These are phyloP conservation scores for Scolopax rusticola DNA, from an alignment of 2,797 vertebrate genomes.

Conservation along the genomic window DNA sequence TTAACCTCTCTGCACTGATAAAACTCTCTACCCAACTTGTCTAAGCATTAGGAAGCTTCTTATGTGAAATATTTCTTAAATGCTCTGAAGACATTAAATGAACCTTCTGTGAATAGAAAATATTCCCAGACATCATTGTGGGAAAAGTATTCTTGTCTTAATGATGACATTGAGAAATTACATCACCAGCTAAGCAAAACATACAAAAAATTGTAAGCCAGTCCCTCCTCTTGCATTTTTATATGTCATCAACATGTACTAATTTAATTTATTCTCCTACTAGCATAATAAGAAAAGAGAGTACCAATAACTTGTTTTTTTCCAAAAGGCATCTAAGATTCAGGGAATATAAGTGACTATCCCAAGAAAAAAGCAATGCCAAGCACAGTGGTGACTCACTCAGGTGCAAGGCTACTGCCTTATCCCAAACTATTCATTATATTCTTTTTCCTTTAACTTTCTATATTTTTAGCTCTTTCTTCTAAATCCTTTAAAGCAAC, in stretches of 20 bases:
- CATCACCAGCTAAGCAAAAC: background rate
- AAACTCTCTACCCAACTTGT: background rate
- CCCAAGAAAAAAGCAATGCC: background rate
- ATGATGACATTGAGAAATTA: background rate
- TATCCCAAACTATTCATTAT: background rate
- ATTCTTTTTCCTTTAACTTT: background rate
- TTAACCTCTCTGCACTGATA: background rate
- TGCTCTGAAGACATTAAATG: background rate
- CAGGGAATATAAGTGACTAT: background rate
- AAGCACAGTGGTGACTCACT: fast-evolving
- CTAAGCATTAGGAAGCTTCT: background rate
- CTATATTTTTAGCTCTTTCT: background rate
- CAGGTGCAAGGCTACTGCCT: background rate
- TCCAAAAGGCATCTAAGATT: background rate
- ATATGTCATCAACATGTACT: background rate
- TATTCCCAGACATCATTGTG: background rate
- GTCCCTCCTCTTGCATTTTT: background rate
- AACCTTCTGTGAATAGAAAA: background rate
- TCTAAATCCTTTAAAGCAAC: background rate
- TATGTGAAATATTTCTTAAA: background rate
- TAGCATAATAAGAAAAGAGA: background rate
- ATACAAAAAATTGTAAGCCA: background rate
- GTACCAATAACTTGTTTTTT: background rate
- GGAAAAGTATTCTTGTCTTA: background rate
- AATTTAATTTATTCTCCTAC: background rate